Conservation (phyloP, 2,888 invertebrate genomes). For the Drosophila falleni region DNA sequence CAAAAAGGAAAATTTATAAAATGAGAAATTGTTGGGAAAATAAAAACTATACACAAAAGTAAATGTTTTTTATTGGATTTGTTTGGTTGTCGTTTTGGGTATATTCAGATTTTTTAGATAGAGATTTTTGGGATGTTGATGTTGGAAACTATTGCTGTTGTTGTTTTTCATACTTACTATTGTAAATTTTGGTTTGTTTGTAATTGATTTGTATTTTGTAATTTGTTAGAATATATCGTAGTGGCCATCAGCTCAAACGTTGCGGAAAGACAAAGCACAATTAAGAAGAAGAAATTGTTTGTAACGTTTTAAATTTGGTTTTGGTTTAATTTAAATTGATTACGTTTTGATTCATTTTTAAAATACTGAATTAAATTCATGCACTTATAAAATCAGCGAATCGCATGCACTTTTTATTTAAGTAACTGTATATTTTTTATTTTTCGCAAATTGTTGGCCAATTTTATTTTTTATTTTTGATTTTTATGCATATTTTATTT, state of each 20-base stretch:
- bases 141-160: conserved; percentile 48
- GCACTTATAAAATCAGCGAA: conserved; percentile 51
- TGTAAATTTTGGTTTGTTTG: conserved; percentile 81
- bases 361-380: conserved; percentile 45
- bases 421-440: conserved; percentile 31
- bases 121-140: conserved; percentile 31
- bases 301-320: conserved; percentile 61
- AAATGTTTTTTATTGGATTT: conserved; percentile 18
- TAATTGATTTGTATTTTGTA: conserved; percentile 81
- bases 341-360: conserved; percentile 39
- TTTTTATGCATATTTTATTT: conserved; percentile 12
- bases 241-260: conserved; percentile 86
- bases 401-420: conserved; percentile 50
- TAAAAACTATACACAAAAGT: conserved; percentile 60
- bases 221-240: conserved; percentile 84
- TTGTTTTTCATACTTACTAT: conserved; percentile 84
- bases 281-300: conserved; percentile 83
- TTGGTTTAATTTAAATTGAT: conserved; percentile 47
- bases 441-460: conserved; percentile 42
- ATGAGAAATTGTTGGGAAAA: conserved; percentile 19
- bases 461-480: conserved; percentile 26
- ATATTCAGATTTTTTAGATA: conserved; percentile 38
- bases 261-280: conserved; percentile 86
- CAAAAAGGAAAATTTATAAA: conserved; percentile 26
- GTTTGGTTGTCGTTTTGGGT: conserved; percentile 51